These are phyloP conservation scores for Amphilophus citrinellus DNA, from an alignment of 2,113 vertebrate genomes.

Conservation along the genomic window DNA sequence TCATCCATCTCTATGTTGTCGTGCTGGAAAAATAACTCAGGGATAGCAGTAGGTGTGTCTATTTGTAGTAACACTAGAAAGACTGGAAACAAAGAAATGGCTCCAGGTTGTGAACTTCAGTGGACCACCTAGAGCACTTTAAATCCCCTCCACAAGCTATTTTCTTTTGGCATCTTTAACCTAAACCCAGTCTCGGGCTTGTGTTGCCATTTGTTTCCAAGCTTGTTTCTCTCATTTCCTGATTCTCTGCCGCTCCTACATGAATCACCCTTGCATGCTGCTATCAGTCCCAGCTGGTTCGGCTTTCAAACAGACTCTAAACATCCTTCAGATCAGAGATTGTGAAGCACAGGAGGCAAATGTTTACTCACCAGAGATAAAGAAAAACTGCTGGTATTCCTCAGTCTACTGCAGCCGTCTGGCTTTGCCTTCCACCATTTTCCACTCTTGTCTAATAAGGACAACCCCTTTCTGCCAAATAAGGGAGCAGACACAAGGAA, in stretches of 20 bases:
- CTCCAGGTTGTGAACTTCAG: not conserved
- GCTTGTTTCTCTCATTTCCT: slow-evolving; percentile 60
- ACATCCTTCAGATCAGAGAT: slow-evolving; percentile 10
- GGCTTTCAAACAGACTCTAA: slow-evolving; percentile 21
- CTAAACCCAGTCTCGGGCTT: not conserved
- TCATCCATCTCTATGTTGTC: slow-evolving; percentile 50
- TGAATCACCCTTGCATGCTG: not conserved
- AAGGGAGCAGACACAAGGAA: slow-evolving; percentile 59
- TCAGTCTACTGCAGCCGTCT: slow-evolving; percentile 47
- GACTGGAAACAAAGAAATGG: slow-evolving; percentile 30
- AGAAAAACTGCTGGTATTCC: slow-evolving; percentile 16
- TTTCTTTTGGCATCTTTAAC: slow-evolving; percentile 1
- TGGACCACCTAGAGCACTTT: not conserved
- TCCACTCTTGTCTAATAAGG: slow-evolving; percentile 29
- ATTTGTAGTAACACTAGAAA: slow-evolving; percentile 36
- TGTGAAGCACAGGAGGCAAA: not conserved
- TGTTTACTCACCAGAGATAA: slow-evolving; percentile 70
- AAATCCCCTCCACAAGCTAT: not conserved
- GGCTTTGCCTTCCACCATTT: slow-evolving; percentile 66
- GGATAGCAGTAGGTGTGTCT: slow-evolving; percentile 68
- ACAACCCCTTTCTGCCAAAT: slow-evolving; percentile 60
- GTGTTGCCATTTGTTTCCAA: slow-evolving; percentile 19
- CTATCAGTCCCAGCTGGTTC: not conserved
- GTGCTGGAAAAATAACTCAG: slow-evolving; percentile 50
- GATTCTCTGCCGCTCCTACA: slow-evolving; percentile 24